phyloP scores from a whole-genome alignment of 2,113 vertebrate genomes.

The Lipotes vexillifer region DNA sequence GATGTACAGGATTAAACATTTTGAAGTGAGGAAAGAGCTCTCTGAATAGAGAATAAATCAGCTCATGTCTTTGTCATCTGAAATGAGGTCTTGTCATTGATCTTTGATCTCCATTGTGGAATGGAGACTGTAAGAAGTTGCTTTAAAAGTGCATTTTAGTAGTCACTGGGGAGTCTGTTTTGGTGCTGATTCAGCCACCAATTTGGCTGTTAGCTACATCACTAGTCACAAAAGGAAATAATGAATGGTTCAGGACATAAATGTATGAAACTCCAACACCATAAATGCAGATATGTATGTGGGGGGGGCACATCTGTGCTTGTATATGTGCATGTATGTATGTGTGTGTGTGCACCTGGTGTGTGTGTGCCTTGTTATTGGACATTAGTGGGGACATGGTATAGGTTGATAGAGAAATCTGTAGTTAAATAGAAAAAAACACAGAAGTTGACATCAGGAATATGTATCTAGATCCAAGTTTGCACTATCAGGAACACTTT shows the following conservation, averaged over 20 bases:
- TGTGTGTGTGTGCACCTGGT: not conserved
- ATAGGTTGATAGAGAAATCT: not conserved
- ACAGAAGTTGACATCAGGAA: not conserved
- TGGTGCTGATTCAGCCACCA: not conserved
- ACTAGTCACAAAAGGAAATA: not conserved
- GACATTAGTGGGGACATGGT: not conserved
- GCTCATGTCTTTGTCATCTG: not conserved
- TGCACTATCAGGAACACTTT: not conserved
- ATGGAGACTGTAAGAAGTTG: not conserved
- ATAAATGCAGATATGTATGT: not conserved
- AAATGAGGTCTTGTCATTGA: not conserved
- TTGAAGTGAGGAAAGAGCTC: not conserved
- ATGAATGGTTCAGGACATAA: not conserved
- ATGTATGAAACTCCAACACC: not conserved
- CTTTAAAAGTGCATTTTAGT: not conserved
- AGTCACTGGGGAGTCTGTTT: not conserved
- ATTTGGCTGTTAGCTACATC: not conserved
- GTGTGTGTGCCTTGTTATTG: not conserved
- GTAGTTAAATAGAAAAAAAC: not conserved
- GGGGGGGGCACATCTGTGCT: accelerated
- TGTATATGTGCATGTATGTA: not conserved
- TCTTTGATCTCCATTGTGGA: not conserved
- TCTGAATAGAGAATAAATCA: not conserved
- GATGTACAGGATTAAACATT: not conserved
- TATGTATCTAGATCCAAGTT: not conserved